These are phyloP conservation scores for Pitangus sulphuratus DNA, from an alignment of 2,797 vertebrate genomes.

Conservation along the genomic window DNA sequence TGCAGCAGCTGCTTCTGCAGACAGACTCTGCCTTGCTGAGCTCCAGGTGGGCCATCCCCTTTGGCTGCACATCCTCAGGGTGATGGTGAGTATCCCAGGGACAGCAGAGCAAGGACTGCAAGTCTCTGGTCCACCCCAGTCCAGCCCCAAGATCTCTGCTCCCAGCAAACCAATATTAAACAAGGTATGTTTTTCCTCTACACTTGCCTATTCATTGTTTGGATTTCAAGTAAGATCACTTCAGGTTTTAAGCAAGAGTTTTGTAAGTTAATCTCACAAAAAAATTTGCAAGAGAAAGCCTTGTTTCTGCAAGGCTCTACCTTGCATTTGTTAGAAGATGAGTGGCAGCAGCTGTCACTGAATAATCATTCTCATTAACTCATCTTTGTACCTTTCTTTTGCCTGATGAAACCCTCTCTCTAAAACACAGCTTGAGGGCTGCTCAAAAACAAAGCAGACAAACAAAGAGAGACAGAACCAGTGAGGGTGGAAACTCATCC, in stretches of 20 bases:
- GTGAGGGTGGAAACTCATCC: neutral
- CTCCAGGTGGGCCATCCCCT: neutral
- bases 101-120: neutral
- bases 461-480: neutral
- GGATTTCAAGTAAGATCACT: neutral
- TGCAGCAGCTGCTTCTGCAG: neutral
- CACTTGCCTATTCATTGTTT: neutral
- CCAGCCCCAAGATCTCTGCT: neutral
- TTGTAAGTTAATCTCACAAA: conserved; percentile 13
- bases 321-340: neutral
- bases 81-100: neutral
- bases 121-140: neutral
- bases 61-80: neutral
- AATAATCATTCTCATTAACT: conserved; percentile 52
- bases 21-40: neutral
- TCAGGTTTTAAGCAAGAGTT: conserved; percentile 4
- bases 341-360: conserved; percentile 29
- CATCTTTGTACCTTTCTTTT: conserved; percentile 1
- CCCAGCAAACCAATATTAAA: neutral
- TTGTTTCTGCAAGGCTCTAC: neutral
- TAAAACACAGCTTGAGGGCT: neutral
- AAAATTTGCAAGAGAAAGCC: neutral
- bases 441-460: neutral
- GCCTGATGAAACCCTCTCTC: conserved; percentile 11
- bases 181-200: neutral